phyloP scores from a whole-genome alignment of 2,888 invertebrate species.

The Volucella bombylans region DNA sequence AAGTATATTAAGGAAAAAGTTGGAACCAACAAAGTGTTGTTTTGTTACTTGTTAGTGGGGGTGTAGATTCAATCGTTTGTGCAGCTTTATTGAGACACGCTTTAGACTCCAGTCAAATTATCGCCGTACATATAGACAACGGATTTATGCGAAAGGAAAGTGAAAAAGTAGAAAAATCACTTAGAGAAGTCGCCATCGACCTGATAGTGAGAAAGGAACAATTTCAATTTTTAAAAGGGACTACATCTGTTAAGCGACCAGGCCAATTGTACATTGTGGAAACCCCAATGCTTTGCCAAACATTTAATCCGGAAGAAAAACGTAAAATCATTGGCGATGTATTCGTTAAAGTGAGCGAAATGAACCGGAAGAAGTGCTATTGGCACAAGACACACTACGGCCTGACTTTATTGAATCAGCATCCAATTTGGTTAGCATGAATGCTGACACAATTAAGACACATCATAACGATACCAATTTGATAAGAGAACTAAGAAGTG shows the following conservation, averaged over 20 bases:
- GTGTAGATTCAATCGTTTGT: too few species aligned
- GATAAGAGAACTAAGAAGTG: constrained; percentile 88
- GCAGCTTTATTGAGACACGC: too few species aligned
- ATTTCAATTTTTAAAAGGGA: constrained; percentile 89
- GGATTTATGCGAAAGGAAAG: too few species aligned
- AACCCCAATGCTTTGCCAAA: constrained; percentile 93
- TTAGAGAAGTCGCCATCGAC: constrained; percentile 92
- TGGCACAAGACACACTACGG: too few species aligned
- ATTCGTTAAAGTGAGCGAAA: too few species aligned
- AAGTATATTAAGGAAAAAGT: constrained; percentile 96
- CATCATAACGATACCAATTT: constrained; percentile 99
- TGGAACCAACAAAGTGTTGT: too few species aligned
- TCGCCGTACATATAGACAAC: too few species aligned
- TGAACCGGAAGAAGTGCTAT: too few species aligned
- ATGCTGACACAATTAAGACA: constrained; percentile 98
- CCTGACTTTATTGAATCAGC: constrained; percentile 99
- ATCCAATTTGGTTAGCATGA: constrained; percentile 90
- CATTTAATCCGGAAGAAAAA: constrained; percentile 97
- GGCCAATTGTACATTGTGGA: constrained; percentile 83
- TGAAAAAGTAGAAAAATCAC: too few species aligned
- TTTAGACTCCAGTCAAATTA: too few species aligned
- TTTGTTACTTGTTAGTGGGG: too few species aligned
- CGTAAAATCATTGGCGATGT: constrained; percentile 98
- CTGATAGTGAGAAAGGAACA: constrained; percentile 89
- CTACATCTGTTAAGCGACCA: constrained; percentile 89